Evolutionary conservation across 2,797 vertebrate genomes (phyloP).

Genomic region (Nannoperca obscura): DNA sequence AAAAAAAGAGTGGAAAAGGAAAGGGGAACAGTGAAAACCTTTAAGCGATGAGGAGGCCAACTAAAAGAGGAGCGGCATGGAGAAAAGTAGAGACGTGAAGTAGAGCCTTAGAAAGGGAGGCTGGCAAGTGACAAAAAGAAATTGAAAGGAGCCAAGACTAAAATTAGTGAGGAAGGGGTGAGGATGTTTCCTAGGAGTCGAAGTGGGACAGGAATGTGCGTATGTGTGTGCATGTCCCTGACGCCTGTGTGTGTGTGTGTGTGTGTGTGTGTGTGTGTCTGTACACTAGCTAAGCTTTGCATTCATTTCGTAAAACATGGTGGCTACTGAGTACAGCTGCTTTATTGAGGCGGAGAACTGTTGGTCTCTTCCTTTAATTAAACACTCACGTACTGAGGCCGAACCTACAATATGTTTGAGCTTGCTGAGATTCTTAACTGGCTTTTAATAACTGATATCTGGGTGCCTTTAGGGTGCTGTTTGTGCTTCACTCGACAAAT

Average conservation of each 20-base stretch:
- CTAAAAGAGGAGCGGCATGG: not conserved
- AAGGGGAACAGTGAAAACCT: not conserved
- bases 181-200: slow-evolving; percentile 67
- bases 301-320: slow-evolving; percentile 47
- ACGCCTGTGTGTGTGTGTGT: slow-evolving; percentile 22
- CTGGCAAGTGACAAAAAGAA: slow-evolving; percentile 17
- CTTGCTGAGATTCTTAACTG: slow-evolving; percentile 51
- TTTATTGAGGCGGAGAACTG: slow-evolving; percentile 35
- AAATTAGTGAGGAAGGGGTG: slow-evolving; percentile 30
- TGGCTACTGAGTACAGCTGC: slow-evolving; percentile 21
- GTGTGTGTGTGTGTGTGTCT: slow-evolving; percentile 26
- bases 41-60: not conserved
- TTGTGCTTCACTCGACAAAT: slow-evolving; percentile 42
- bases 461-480: slow-evolving; percentile 40
- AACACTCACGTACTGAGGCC: not conserved
- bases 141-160: slow-evolving; percentile 22
- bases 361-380: slow-evolving; percentile 20
- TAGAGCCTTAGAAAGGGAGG: not conserved
- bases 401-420: slow-evolving; percentile 48
- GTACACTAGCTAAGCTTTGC: slow-evolving; percentile 32
- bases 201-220: slow-evolving; percentile 56
- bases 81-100: not conserved
- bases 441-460: slow-evolving; percentile 22
- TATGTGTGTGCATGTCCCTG: slow-evolving; percentile 6
- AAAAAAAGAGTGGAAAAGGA: slow-evolving; percentile 3